Base-by-base conservation (phyloP, 1,140 invertebrate genomes). In the Meloidogyne chitwoodi region DNA sequence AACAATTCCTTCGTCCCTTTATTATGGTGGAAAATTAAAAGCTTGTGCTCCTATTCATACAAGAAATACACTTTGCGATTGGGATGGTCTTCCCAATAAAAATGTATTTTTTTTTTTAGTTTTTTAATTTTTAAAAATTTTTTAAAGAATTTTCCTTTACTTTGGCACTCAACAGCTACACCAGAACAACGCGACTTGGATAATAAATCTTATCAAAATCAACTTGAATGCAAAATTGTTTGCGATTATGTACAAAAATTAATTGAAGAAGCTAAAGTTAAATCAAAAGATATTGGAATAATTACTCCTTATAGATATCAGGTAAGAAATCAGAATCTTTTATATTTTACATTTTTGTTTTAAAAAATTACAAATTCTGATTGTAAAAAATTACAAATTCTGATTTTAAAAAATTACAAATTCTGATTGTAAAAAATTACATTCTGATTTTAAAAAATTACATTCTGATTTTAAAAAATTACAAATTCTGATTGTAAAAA, bases 301-400 rank as follows among this genome's bases (percentile, higher is more conserved):
- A 93, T 98, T 71, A 93, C 94, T 5, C 95, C 95, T 0, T 98
- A 98, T 88, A 88, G 91, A 74, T 93, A 93, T 87, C 95, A 98
- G 65, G 76, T 77, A 24, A 34, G 4, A 34, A 22, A n/a, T 19
- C 4, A 48, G 44, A 48, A 48, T 19, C 3, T 8, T 31, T 56
- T 5, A 56, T 19, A 56, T n/a, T 56, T 56, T 56, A 19, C n/a
- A 56, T n/a, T 56, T 56, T n/a, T 56, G 48, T n/a, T 56, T 56
- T 16, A 2, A 19, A 3, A 48, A 48, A 19, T 48, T 19, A 34
- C 31, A 34, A 34, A 4, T 34, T 34, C 31, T 34, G 31, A 34
- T 10, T 34, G 10, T 4, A 4, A 4, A 34, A 34, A 34, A 34
- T 34, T 34, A 2, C 31, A 34, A 16, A 44, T 16, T 44, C 16